A percentile compares a stretch with the other conserved stretches of the same genome.
Evolutionary conservation across 2,113 vertebrate species (phyloP).

Genomic region (Progne subis): DNA sequence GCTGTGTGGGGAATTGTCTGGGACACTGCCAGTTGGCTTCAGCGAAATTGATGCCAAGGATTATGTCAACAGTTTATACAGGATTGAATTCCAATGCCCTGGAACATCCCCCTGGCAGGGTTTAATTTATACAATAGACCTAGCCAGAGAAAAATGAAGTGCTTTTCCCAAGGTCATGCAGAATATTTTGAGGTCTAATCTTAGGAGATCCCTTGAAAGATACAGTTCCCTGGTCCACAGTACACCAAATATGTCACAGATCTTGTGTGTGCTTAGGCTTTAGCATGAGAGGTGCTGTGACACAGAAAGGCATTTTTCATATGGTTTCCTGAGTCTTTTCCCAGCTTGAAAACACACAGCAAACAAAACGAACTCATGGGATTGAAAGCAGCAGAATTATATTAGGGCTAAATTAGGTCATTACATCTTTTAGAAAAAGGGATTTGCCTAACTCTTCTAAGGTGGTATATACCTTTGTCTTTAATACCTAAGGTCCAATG

Average conservation of each 20-base stretch:
- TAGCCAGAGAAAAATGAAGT: conserved; percentile 21
- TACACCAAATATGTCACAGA: not conserved
- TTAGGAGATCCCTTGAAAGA: not conserved
- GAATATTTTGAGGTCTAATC: not conserved
- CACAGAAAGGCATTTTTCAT: not conserved
- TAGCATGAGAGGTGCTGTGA: not conserved
- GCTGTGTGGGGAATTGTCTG: not conserved
- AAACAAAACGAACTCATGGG: not conserved
- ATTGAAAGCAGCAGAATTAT: not conserved
- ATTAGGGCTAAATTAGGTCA: not conserved
- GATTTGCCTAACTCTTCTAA: not conserved
- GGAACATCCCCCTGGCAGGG: conserved; percentile 38
- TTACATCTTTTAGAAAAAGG: not conserved
- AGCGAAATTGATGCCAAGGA: conserved; percentile 33
- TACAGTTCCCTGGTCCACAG: not conserved
- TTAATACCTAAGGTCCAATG: not conserved
- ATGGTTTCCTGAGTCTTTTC: not conserved
- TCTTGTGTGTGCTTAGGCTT: not conserved
- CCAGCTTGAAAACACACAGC: not conserved
- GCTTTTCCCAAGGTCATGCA: not conserved
- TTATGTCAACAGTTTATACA: conserved; percentile 66
- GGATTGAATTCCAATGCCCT: conserved; percentile 59
- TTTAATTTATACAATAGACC: conserved; percentile 23
- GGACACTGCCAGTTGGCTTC: conserved; percentile 36
- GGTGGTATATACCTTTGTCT: not conserved